Evolutionary conservation across 2,888 invertebrate species (phyloP).

Genomic region (Perithous albicinctus): DNA sequence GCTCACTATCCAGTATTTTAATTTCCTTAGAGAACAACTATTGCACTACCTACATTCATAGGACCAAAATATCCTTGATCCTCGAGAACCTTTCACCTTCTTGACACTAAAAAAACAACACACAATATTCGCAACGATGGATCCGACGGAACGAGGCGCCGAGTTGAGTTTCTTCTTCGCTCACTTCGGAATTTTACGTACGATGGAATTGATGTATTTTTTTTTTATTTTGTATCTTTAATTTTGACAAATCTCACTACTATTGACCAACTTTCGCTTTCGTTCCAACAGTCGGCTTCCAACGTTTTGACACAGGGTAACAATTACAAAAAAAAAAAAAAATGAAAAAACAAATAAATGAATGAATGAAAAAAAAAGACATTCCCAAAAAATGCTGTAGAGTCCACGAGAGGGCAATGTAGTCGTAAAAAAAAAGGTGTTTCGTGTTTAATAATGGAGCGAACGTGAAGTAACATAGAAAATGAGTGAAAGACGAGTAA

Average conservation of each 20-base stretch:
- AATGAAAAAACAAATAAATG: constrained; percentile 66
- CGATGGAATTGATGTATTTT: constrained; percentile 44
- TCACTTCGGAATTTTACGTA: constrained; percentile 7
- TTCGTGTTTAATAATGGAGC: constrained; percentile 75
- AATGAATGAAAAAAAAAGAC: constrained; percentile 71
- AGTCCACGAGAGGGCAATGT: constrained; percentile 62
- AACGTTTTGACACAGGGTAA: constrained; percentile 82
- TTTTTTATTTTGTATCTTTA: background rate
- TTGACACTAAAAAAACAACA: constrained; percentile 28
- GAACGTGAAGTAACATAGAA: constrained; percentile 48
- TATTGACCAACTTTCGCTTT: constrained; percentile 68
- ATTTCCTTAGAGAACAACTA: constrained; percentile 9
- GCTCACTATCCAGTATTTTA: background rate
- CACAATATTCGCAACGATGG: constrained; percentile 56
- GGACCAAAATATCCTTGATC: constrained; percentile 44
- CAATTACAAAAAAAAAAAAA: constrained; percentile 70
- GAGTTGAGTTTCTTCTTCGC: background rate
- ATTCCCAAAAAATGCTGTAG: constrained; percentile 75
- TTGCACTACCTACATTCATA: background rate
- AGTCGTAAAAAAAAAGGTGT: constrained; percentile 73
- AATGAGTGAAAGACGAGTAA: constrained; percentile 56
- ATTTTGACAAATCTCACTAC: constrained; percentile 16
- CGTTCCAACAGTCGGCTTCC: constrained; percentile 72
- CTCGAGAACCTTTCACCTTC: constrained; percentile 25
- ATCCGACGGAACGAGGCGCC: constrained; percentile 61